Conservation (phyloP, 2,888 invertebrate species). For the Drosophila algonquin region DNA sequence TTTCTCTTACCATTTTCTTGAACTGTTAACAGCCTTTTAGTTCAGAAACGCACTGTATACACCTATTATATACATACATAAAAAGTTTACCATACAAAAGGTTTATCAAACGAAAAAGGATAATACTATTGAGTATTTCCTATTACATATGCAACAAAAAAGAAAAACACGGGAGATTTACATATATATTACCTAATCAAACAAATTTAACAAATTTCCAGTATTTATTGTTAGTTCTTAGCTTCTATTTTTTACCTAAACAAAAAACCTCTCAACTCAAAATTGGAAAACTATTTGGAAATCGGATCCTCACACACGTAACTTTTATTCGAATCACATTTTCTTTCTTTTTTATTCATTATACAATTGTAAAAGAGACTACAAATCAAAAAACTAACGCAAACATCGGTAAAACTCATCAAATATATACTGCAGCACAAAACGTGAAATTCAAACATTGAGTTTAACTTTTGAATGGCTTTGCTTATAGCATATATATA, state of each 20-base stretch:
- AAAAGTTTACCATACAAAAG: conserved; percentile 39
- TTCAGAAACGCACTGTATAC: conserved; percentile 22
- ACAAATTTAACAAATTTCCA: conserved; percentile 31
- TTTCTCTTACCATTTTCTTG: neutral
- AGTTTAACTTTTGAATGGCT: conserved; percentile 21
- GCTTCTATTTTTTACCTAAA: conserved; percentile 19
- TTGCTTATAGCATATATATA: neutral
- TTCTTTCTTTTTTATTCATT: conserved; percentile 13
- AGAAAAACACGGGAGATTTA: conserved; percentile 21
- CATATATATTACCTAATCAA: conserved; percentile 41
- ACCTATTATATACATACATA: conserved; percentile 37
- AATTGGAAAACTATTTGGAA: conserved; percentile 11
- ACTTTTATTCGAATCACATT: conserved; percentile 7
- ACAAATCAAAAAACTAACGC: conserved; percentile 23
- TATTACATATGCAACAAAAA: conserved; percentile 22
- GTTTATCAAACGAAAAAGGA: neutral
- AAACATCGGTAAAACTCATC: neutral
- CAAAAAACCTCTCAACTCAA: conserved; percentile 13
- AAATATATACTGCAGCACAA: conserved; percentile 30
- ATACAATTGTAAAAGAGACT: conserved; percentile 16
- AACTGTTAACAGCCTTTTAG: neutral
- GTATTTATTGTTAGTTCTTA: conserved; percentile 43
- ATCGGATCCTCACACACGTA: conserved; percentile 9
- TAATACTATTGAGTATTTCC: conserved; percentile 27
- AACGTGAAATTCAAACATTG: conserved; percentile 15